Conservation (phyloP, 2,113 vertebrate species). For the Ochotona princeps region DNA sequence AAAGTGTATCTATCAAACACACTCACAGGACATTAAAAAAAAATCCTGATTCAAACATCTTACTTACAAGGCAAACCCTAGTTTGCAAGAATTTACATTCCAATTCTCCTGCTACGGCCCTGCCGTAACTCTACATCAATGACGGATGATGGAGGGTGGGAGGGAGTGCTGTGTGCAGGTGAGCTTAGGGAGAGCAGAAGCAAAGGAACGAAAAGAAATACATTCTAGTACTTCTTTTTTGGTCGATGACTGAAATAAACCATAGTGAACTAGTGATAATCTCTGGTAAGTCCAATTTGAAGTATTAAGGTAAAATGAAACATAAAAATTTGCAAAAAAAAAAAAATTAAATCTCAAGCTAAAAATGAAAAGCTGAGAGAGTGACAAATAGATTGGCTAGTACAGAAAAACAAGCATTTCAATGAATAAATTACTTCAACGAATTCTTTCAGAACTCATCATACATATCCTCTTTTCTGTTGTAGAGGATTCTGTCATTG, state of each 20-base stretch:
- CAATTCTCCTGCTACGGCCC: neutral
- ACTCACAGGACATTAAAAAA: constrained; percentile 13
- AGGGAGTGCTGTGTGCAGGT: no score
- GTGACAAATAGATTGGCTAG: neutral
- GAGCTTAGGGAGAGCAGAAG: neutral
- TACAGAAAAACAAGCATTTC: neutral
- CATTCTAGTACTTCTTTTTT: neutral
- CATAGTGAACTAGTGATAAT: neutral
- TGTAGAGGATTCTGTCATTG: neutral
- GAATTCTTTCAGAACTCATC: constrained; percentile 1
- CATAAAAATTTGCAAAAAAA: neutral
- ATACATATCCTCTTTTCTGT: neutral
- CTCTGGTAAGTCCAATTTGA: constrained; percentile 22
- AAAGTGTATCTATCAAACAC: neutral
- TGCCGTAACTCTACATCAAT: neutral
- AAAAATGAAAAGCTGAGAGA: constrained; percentile 18
- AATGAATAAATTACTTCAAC: neutral
- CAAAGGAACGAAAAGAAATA: neutral
- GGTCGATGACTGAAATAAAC: neutral
- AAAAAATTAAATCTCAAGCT: neutral
- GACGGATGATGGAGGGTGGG: neutral
- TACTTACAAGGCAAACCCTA: neutral
- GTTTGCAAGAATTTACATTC: neutral
- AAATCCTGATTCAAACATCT: constrained; percentile 34
- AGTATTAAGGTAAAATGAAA: constrained; percentile 11